phyloP scores from a whole-genome alignment of 1,140 invertebrate species.

The Drosophila pachea region DNA sequence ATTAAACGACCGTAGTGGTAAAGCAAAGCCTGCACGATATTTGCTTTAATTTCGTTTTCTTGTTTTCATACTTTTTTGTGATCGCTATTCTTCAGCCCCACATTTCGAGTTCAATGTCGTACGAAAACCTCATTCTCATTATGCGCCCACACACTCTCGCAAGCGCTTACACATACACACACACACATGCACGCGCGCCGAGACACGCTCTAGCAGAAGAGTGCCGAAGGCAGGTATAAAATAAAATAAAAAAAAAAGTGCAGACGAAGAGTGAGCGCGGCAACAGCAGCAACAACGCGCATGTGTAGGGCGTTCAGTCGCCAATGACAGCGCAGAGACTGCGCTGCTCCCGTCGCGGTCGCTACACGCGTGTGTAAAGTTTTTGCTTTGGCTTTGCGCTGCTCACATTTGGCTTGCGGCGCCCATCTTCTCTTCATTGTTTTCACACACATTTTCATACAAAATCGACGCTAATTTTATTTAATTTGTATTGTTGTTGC shows the following conservation, averaged over 20 bases:
- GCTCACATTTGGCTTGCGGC: slow-evolving; percentile 25
- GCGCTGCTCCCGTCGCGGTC: slow-evolving; percentile 28
- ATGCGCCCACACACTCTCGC: slow-evolving; percentile 61
- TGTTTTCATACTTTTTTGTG: slow-evolving; percentile 20
- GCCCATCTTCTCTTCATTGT: slow-evolving; percentile 34
- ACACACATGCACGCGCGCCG: slow-evolving; percentile 14
- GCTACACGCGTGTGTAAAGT: slow-evolving; percentile 43
- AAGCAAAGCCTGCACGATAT: slow-evolving; percentile 55
- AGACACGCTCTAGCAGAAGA: slow-evolving; percentile 10
- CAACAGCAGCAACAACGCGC: slow-evolving; percentile 23
- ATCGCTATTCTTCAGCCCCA: slow-evolving; percentile 46
- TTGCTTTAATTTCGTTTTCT: slow-evolving; percentile 42
- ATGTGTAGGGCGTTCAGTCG: slow-evolving; percentile 59
- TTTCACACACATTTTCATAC: slow-evolving; percentile 58
- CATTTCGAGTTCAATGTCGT: slow-evolving; percentile 78
- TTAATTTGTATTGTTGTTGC: slow-evolving; percentile 64
- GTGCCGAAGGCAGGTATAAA: background rate
- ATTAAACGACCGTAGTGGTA: slow-evolving; percentile 13
- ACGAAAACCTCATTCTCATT: slow-evolving; percentile 75
- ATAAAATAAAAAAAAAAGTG: too few relatives aligned
- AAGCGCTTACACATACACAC: slow-evolving; percentile 17
- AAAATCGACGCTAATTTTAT: slow-evolving; percentile 74
- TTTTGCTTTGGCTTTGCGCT: slow-evolving; percentile 20
- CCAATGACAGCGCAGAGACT: slow-evolving; percentile 17
- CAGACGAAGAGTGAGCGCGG: slow-evolving; percentile 1